phyloP scores from a whole-genome alignment of 1,140 invertebrate genomes.

The Leptopilina boulardi region DNA sequence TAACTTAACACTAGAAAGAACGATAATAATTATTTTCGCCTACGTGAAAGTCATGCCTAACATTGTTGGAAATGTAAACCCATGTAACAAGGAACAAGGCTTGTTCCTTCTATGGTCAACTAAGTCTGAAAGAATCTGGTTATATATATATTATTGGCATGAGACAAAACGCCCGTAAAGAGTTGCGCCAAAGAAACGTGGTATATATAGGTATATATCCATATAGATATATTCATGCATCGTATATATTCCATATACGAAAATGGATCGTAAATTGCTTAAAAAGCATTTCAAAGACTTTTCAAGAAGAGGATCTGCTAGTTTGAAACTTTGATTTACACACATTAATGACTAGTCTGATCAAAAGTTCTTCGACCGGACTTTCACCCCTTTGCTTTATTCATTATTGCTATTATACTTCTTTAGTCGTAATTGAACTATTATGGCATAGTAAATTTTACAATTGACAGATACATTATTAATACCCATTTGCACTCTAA shows the following conservation, averaged over 20 bases:
- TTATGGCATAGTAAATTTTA: conserved; percentile 24
- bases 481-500: conserved; percentile 17
- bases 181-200: conserved; percentile 1
- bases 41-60: conserved; percentile 14
- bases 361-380: conserved; percentile 31
- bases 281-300: conserved; percentile 28
- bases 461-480: conserved; percentile 7
- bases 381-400: conserved; percentile 24
- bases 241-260: not conserved
- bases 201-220: no score
- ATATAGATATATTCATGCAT: not conserved
- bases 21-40: conserved; percentile 17
- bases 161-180: conserved; percentile 8
- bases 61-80: conserved; percentile 16
- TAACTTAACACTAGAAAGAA: not conserved
- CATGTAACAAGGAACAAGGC: not conserved
- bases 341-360: conserved; percentile 11
- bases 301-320: conserved; percentile 12
- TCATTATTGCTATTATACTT: conserved; percentile 11
- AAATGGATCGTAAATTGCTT: conserved; percentile 26
- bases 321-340: conserved; percentile 26
- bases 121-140: conserved; percentile 19
- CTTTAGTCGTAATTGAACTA: conserved; percentile 26
- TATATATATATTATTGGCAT: conserved; percentile 21
- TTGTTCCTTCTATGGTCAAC: conserved; percentile 26